These are phyloP conservation scores for Melanocharis versteri DNA, from an alignment of 2,113 vertebrate species.

Conservation along the genomic window DNA sequence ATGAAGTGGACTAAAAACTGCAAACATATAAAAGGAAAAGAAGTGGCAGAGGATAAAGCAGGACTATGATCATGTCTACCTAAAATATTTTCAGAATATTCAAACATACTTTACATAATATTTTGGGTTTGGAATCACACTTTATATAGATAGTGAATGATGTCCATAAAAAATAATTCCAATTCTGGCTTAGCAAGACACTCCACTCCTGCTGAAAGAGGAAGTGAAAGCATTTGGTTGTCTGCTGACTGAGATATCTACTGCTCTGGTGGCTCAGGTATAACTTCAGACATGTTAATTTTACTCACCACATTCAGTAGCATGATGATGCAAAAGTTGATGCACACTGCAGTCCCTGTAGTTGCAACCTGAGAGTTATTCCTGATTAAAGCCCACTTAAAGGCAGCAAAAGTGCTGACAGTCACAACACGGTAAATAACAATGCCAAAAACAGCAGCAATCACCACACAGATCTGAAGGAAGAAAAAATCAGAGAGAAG, in stretches of 20 bases:
- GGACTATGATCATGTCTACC: neutral
- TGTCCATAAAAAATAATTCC: neutral
- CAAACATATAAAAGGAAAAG: neutral
- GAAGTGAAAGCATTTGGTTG: neutral
- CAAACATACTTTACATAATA: neutral
- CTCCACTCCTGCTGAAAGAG: neutral
- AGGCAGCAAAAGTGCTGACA: constrained; percentile 92
- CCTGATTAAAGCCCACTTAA: constrained; percentile 92
- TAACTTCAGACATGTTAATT: neutral
- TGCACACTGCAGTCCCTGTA: constrained; percentile 93
- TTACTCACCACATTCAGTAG: constrained; percentile 89
- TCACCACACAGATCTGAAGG: constrained; percentile 89
- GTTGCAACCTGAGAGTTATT: constrained; percentile 97
- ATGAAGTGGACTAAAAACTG: neutral
- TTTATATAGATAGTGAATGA: neutral
- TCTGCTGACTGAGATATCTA: neutral
- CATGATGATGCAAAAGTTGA: constrained; percentile 98
- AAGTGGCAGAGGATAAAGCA: neutral
- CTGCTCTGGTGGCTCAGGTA: neutral
- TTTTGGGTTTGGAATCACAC: neutral
- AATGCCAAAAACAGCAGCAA: constrained; percentile 91
- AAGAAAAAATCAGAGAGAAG: neutral
- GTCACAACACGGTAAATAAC: constrained; percentile 95
- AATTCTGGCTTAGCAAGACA: neutral
- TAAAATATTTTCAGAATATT: neutral